Percentiles rank a stretch among this genome's conserved stretches.
Conservation (phyloP, 1,140 invertebrate genomes). For the Zaprionus tsacasi region DNA sequence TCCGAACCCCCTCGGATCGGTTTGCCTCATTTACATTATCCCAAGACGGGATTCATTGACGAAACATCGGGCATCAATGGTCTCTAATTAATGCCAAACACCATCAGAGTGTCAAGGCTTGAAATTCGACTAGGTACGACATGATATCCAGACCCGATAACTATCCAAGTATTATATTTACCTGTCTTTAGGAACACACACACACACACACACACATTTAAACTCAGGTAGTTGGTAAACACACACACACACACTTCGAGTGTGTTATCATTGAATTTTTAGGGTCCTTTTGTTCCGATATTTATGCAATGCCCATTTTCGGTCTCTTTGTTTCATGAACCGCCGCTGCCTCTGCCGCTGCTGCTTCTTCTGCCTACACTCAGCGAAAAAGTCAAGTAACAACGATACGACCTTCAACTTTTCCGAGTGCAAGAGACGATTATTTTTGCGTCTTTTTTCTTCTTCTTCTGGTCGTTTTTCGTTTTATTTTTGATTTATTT, state of each 20-base stretch:
- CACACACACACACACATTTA: not conserved
- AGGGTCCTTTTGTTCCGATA: slow-evolving; percentile 41
- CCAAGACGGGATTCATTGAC: slow-evolving; percentile 44
- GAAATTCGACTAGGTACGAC: slow-evolving; percentile 34
- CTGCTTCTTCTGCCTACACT: not conserved
- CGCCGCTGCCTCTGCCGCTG: not conserved
- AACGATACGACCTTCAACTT: not conserved
- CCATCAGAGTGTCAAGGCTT: slow-evolving; percentile 58
- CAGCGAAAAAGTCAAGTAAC: not conserved
- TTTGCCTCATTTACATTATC: slow-evolving; percentile 46
- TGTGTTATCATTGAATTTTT: slow-evolving; percentile 44
- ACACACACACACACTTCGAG: slow-evolving; percentile 14
- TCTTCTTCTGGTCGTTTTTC: slow-evolving; percentile 12
- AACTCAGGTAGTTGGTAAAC: slow-evolving; percentile 43
- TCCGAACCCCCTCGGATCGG: not conserved
- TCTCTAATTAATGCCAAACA: slow-evolving; percentile 56
- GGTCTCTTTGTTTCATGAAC: slow-evolving; percentile 50
- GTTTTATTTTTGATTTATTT: slow-evolving; percentile 53
- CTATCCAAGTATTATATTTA: slow-evolving; percentile 33
- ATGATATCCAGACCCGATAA: slow-evolving; percentile 12
- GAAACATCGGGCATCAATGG: slow-evolving; percentile 42
- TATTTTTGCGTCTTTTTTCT: not conserved
- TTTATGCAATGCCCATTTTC: slow-evolving; percentile 58
- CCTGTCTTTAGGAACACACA: slow-evolving; percentile 1
- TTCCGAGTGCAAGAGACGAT: slow-evolving; percentile 4